A percentile compares a stretch with the other conserved stretches of the same genome.
phyloP scores from a whole-genome alignment of 2,113 vertebrate genomes.

The Rostratula benghalensis region DNA sequence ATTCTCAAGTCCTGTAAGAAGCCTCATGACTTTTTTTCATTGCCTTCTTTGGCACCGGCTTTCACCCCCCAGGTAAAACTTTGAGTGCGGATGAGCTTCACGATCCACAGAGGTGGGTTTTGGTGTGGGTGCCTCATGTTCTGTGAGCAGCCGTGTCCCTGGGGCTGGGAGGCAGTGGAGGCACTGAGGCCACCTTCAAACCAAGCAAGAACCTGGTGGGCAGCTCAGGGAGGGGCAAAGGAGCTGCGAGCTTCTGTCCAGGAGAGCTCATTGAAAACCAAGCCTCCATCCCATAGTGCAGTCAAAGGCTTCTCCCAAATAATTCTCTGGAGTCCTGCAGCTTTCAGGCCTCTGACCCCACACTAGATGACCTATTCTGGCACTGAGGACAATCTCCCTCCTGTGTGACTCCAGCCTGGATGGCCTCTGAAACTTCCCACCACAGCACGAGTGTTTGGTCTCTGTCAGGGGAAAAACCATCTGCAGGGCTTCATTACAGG shows the following conservation, averaged over 20 bases:
- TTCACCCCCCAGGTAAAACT: no score
- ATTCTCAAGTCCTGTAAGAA: neutral
- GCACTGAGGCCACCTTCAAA: no score
- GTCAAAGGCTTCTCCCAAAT: neutral
- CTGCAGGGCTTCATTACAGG: neutral
- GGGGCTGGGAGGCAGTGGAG: neutral
- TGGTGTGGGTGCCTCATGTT: rapidly evolving
- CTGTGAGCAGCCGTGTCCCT: rapidly evolving
- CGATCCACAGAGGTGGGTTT: neutral
- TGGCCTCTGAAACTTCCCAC: neutral
- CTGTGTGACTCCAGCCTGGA: neutral
- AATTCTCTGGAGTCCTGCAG: neutral
- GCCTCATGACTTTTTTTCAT: neutral
- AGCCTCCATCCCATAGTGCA: neutral
- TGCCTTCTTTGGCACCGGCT: neutral
- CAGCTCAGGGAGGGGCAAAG: neutral
- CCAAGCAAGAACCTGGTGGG: neutral
- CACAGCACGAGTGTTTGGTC: neutral
- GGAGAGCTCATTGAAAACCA: neutral
- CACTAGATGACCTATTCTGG: neutral
- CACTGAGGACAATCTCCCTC: neutral
- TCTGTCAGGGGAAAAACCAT: neutral
- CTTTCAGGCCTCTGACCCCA: neutral
- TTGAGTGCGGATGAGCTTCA: rapidly evolving
- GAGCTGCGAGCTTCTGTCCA: neutral